Evolutionary conservation across 1,140 invertebrate species (phyloP), one percentile per base, ranked within the genome.

Genomic region (Aphelenchoides besseyi): DNA sequence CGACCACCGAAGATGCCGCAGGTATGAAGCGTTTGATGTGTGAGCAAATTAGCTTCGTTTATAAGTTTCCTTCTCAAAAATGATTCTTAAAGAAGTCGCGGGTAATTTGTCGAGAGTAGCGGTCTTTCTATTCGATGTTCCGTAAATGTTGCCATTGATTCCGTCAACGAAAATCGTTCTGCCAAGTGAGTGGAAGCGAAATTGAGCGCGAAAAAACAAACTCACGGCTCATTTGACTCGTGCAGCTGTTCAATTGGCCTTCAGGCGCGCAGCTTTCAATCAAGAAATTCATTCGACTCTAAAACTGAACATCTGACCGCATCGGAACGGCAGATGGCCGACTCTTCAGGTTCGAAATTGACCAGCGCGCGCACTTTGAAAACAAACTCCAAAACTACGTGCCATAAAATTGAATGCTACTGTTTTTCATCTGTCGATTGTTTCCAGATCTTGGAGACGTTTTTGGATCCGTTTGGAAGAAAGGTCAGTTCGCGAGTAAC

Each of bases 401-500:
- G n/a, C n/a, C n/a, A n/a, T n/a, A 16, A 48, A 48, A 48, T 48
- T 23, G 41, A 48, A 48, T 48, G 41, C 23, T 48, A 48, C 41
- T 48, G 41, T 23, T 48, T 12, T 23, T 48, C 1, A 23, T 48
- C n/a, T n/a, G n/a, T n/a, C n/a, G n/a, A n/a, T n/a, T n/a, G n/a
- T 26, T 61, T 61, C 32, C 64, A 73, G 71, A 63, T 23, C 23
- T 73, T 28, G 32, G 29, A 37, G 71, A 71, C 26, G 23, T 62
- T n/a, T 12, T 73, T n/a, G 26, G 28, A 16, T 16, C 53, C 26
- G 72, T 79, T n/a, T 81, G 77, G 79, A 74, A 82, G 28, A 80
- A 78, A 18, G n/a, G n/a, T n/a, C n/a, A n/a, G n/a, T n/a, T n/a
- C n/a, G n/a, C n/a, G n/a, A n/a, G n/a, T n/a, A n/a, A n/a, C n/a